Percentiles rank a stretch among this genome's conserved stretches.
phyloP scores from a whole-genome alignment of 2,113 vertebrate species.

The Ictidomys tridecemlineatus region DNA sequence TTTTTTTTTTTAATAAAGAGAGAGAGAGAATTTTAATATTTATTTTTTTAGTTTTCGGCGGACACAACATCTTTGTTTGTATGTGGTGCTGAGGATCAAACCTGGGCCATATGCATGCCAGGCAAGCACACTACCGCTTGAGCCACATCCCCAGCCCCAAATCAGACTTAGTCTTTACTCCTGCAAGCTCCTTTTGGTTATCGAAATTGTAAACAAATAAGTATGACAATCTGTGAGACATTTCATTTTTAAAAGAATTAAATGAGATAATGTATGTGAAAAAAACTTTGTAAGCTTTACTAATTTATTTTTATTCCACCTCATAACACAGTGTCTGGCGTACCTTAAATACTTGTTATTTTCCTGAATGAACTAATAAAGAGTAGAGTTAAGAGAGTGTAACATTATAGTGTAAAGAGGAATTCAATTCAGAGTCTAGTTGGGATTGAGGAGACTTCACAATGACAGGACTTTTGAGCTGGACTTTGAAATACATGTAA shows the following conservation, averaged over 20 bases:
- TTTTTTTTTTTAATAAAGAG: no score
- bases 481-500: constrained; percentile 26
- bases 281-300: constrained; percentile 14
- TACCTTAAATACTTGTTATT: constrained; percentile 24
- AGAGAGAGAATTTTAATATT: no score
- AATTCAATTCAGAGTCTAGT: background rate
- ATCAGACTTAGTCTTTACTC: constrained; percentile 7
- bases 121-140: no score
- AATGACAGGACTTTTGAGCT: background rate
- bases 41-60: no score
- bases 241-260: background rate
- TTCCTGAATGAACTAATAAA: constrained; percentile 22
- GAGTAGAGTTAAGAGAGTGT: background rate
- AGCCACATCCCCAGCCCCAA: background rate
- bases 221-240: background rate
- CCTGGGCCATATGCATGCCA: no score
- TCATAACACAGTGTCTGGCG: background rate
- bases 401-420: background rate
- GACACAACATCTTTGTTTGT: no score
- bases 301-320: background rate
- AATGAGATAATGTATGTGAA: background rate
- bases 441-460: background rate
- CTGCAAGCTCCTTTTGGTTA: constrained; percentile 43
- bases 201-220: constrained; percentile 61
- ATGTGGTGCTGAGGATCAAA: no score